Base-by-base conservation (phyloP, 2,888 invertebrate species). In the Sminthurides aquaticus region DNA sequence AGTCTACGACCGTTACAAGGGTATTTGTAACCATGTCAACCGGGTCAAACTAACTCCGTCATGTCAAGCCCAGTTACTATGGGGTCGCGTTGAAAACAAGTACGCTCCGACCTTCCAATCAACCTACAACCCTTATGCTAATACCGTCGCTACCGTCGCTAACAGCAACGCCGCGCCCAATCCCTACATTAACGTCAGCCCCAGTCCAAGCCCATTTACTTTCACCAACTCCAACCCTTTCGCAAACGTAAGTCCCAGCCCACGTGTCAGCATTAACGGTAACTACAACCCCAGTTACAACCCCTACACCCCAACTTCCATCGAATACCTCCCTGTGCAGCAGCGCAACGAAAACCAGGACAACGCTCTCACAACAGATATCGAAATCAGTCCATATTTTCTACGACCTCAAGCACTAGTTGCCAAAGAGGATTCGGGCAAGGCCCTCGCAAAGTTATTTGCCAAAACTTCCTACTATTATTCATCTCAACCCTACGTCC, bases 391-490 rank as follows among this genome's bases (percentile, higher is more conserved):
- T 18, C 20, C 52, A 22, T 52, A 20, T 20, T 52, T 52, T 52
- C 20, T 52, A 5, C 52, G 20, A 52, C 52, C 52, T 52, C 52
- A 52, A 52, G 52, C 52, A 5, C 52, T 52, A 8, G 52, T 52
- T 5, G 52, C 20, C 20, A 52, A 52, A 20, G 52, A 52, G 20
- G 52, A 52, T 52, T 15, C 20, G 5, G 20, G 11, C 15, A 52
- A 52, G 20, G 20, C 52, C 11, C 5, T 52, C 15, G 20, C 5
- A 5, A 52, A 52, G 22, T 8, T 52, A 5, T 52, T 52, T 20
- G 52, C 52, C 52, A 8, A 20, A 5, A 52, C 52, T 22, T 20
- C 20, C 5, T 52, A 52, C 20, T 20, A 52, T 52, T 52, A 18
- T 20, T 18, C 52, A 5, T 20, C 18, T 20, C 5, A 20, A 22